Evolutionary conservation across 2,888 invertebrate species (phyloP), one percentile per base, ranked within the genome.

Genomic region (Aspidapion aeneum): DNA sequence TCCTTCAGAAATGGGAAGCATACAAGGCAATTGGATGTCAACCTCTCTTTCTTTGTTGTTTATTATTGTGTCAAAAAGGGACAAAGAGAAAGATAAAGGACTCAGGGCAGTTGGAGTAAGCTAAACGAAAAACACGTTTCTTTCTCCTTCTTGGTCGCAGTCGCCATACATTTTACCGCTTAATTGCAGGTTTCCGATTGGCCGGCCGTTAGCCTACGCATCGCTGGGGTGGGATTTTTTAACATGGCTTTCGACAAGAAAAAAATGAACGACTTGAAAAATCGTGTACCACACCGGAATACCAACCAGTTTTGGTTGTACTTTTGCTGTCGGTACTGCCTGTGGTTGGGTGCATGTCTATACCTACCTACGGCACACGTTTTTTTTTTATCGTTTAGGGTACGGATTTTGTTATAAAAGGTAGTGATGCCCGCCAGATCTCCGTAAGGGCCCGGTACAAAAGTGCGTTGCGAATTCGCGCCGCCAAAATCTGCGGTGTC

Each of bases 131-230:
- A 3, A 35, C 35, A 7, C 35, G 35, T 35, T 3, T 35, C 35
- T 35, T 35, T 35, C 35, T 35, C 35, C 35, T 12, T 35, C 35
- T 35, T 35, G 12, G 12, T n/a, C 35, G 49, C 66, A 63, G 77
- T 76, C 75, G 76, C 74, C 76, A 79, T 78, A 74, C 75, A 73
- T 72, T 74, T n/a, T 35, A 35, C 12, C 74, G 63, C 68, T 72
- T 78, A 78, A 78, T 77, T 70, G 74, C 73, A 74, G 70, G 74
- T 71, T 74, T 73, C 68, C 72, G 65, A 79, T 79, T 79, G 79
- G 79, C 72, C 63, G 69, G 50, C 54, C 35, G 35, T 35, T 3
- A 35, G 3, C 35, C 35, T 35, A 35, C 35, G 12, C 35, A 35
- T 35, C 5, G 35, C 35, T n/a, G n/a, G n/a, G n/a, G 12, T 12